A percentile compares a stretch with the other conserved stretches of the same genome.
Conservation (phyloP, 1,140 invertebrate species). For the Drosophila yakuba region DNA sequence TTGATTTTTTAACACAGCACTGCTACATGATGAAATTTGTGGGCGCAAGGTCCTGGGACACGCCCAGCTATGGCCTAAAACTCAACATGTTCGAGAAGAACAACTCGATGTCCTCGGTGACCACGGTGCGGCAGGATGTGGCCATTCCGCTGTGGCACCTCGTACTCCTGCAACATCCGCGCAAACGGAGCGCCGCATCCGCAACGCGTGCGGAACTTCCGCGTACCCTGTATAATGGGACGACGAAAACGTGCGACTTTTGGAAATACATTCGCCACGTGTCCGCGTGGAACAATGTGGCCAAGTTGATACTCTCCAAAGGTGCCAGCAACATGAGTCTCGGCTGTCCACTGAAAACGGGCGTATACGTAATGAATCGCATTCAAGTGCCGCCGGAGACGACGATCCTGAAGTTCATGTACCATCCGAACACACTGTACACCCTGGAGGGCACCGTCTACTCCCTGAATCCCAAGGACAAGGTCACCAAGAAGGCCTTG, state of each 20-base stretch:
- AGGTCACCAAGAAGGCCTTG: constrained; percentile 30
- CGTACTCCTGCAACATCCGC: constrained; percentile 53
- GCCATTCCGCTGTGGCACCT: constrained; percentile 68
- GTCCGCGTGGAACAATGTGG: constrained; percentile 66
- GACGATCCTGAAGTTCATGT: constrained; percentile 72
- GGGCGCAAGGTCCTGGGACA: constrained; percentile 46
- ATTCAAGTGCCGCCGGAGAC: constrained; percentile 74
- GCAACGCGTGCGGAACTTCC: constrained; percentile 27
- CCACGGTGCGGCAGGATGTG: constrained; percentile 63
- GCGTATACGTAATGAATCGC: constrained; percentile 67
- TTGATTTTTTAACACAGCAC: constrained; percentile 19
- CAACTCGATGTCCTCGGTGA: constrained; percentile 70
- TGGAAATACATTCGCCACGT: constrained; percentile 69
- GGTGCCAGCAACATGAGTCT: constrained; percentile 71
- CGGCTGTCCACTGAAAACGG: constrained; percentile 62
- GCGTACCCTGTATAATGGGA: constrained; percentile 65
- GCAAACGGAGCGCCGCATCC: not conserved
- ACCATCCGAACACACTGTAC: constrained; percentile 72
- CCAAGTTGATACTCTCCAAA: constrained; percentile 58
- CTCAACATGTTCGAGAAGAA: constrained; percentile 54
- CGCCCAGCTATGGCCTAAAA: constrained; percentile 55
- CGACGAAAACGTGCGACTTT: constrained; percentile 70
- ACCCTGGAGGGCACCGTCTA: constrained; percentile 62
- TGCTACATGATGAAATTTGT: constrained; percentile 69
- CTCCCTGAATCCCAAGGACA: constrained; percentile 48